phyloP scores from a whole-genome alignment of 2,888 invertebrate species.

The Lutraria lutraria region DNA sequence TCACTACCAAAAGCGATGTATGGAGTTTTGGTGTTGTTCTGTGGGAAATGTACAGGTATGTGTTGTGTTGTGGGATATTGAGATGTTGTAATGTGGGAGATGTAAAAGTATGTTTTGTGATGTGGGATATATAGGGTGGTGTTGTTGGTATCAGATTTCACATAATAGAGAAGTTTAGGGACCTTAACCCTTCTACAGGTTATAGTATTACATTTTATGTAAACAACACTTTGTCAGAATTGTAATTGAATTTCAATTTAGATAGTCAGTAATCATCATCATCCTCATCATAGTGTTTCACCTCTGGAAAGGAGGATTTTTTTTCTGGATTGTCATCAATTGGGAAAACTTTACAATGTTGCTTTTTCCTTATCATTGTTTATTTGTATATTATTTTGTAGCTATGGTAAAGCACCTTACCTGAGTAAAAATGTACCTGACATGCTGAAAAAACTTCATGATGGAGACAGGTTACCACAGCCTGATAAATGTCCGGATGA shows the following conservation, averaged over 20 bases:
- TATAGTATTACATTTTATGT: no score
- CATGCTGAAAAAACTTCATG: constrained; percentile 7
- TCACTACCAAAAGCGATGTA: constrained; percentile 58
- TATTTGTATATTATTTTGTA: constrained; percentile 9
- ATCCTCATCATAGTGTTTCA: no score
- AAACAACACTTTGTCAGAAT: no score
- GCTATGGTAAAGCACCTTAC: constrained; percentile 56
- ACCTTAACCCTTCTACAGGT: no score
- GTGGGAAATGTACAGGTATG: constrained; percentile 65
- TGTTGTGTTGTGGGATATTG: neutral
- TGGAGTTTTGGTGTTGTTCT: constrained; percentile 68
- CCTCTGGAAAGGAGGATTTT: no score
- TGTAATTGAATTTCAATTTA: no score
- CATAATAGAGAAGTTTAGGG: no score
- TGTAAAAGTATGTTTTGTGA: constrained; percentile 43
- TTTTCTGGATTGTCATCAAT: no score
- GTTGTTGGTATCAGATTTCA: no score
- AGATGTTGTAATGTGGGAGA: constrained; percentile 67
- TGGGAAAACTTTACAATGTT: no score
- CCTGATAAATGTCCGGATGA: constrained; percentile 37
- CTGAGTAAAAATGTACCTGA: constrained; percentile 36
- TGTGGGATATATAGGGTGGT: neutral
- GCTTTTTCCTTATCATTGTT: no score
- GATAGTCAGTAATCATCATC: no score
- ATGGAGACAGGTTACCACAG: constrained; percentile 39